Percentiles rank a stretch among this genome's conserved stretches.
These are phyloP conservation scores for Pipistrellus pipistrellus DNA, from an alignment of 2,797 vertebrate genomes.

Conservation along the genomic window DNA sequence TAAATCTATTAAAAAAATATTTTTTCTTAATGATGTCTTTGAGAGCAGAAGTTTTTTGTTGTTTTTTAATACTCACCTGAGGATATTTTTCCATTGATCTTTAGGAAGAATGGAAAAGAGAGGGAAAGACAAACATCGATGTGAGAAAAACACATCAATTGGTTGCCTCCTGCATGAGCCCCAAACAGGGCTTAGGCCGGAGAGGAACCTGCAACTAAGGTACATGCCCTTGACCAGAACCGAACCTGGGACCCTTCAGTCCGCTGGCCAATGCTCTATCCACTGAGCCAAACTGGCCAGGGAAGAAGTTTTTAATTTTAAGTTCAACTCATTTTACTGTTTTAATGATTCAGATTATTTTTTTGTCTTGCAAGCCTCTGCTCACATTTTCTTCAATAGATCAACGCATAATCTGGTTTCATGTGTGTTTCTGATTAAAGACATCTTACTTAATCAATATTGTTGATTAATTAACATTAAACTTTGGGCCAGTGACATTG, in stretches of 20 bases:
- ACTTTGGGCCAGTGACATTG: neutral
- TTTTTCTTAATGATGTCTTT: slow-evolving; percentile 27
- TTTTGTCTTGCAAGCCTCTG: neutral
- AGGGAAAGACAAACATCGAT: too few relatives aligned
- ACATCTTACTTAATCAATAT: neutral
- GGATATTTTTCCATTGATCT: too few relatives aligned
- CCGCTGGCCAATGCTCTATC: too few relatives aligned
- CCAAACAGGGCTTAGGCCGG: too few relatives aligned
- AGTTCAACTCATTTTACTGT: neutral
- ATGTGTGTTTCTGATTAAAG: slow-evolving; percentile 9
- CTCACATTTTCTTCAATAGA: neutral
- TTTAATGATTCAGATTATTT: neutral
- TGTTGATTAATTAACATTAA: neutral
- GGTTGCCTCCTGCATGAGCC: too few relatives aligned
- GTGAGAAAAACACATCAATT: too few relatives aligned
- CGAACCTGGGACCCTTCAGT: too few relatives aligned
- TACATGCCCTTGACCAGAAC: too few relatives aligned
- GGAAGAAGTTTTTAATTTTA: slow-evolving; percentile 17
- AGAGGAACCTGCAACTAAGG: too few relatives aligned
- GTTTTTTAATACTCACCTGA: too few relatives aligned
- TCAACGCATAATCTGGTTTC: neutral
- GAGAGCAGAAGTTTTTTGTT: neutral
- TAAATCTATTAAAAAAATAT: too few relatives aligned
- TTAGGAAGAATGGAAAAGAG: too few relatives aligned
- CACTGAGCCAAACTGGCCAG: neutral